Conservation (phyloP, 2,888 invertebrate genomes). For the Dasysyrphus tricinctus region DNA sequence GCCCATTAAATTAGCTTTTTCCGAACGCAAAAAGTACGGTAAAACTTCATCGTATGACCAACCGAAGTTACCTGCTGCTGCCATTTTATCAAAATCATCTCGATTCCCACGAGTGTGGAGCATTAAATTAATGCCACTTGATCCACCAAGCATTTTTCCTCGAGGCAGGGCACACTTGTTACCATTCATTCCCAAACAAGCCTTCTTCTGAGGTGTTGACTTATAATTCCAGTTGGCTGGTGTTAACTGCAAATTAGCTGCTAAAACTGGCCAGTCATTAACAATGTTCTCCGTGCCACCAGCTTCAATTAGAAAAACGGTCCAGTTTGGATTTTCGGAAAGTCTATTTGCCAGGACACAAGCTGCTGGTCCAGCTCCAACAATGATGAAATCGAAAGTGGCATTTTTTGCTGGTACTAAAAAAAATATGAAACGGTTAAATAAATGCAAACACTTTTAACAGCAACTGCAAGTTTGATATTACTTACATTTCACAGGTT, state of each 20-base stretch:
- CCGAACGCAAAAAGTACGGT: conserved; percentile 85
- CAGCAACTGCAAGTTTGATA: too few species aligned
- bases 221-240: conserved; percentile 87
- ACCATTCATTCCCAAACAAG: conserved; percentile 84
- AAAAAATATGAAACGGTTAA: too few species aligned
- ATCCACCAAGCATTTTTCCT: conserved; percentile 85
- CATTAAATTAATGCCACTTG: conserved; percentile 85
- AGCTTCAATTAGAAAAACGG: conserved; percentile 84
- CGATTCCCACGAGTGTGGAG: conserved; percentile 88
- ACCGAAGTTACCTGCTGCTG: conserved; percentile 86
- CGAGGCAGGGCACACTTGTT: conserved; percentile 82
- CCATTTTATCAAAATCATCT: conserved; percentile 88
- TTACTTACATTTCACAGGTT: too few species aligned
- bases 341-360: conserved; percentile 84
- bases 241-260: conserved; percentile 64
- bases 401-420: conserved; percentile 75
- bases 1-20: conserved; percentile 84
- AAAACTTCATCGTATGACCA: conserved; percentile 87
- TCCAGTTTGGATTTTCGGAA: conserved; percentile 83
- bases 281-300: conserved; percentile 78
- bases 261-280: background rate
- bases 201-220: conserved; percentile 85
- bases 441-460: conserved; percentile 83
- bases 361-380: conserved; percentile 84
- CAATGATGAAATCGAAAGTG: conserved; percentile 84